A percentile compares a stretch with the other conserved stretches of the same genome.
Conservation (phyloP, 2,888 invertebrate genomes). For the Amiota mariae region DNA sequence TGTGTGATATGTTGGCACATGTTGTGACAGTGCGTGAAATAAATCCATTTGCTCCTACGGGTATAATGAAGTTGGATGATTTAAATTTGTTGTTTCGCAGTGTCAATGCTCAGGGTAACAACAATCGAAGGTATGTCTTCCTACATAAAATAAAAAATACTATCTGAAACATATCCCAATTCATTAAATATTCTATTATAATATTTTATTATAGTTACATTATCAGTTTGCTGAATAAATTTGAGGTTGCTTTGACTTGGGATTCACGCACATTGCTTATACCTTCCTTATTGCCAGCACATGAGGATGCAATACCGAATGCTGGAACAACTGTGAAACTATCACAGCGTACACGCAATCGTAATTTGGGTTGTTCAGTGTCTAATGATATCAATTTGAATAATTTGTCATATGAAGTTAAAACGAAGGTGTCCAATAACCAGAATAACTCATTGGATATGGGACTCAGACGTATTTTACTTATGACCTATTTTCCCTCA, state of each 20-base stretch:
- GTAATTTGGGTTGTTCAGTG: constrained; percentile 66
- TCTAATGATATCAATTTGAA: constrained; percentile 70
- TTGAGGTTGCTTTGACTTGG: constrained; percentile 97
- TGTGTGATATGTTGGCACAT: constrained; percentile 97
- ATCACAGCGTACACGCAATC: constrained; percentile 68
- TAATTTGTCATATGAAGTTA: constrained; percentile 62
- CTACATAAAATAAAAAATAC: neutral
- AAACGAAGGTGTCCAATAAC: constrained; percentile 37
- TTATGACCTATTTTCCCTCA: constrained; percentile 97
- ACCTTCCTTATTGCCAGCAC: constrained; percentile 91
- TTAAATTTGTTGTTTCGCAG: constrained; percentile 93
- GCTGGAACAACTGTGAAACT: constrained; percentile 71
- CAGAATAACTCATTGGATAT: constrained; percentile 43
- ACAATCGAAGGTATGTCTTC: constrained; percentile 74
- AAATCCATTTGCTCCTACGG: constrained; percentile 93
- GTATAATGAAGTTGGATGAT: constrained; percentile 95
- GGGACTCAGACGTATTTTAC: constrained; percentile 79
- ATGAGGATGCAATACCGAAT: constrained; percentile 76
- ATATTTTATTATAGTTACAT: constrained; percentile 80
- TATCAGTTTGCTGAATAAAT: constrained; percentile 93
- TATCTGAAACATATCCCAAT: neutral
- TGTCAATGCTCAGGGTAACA: constrained; percentile 83
- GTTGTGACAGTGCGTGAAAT: constrained; percentile 98
- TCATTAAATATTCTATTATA: neutral
- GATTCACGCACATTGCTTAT: constrained; percentile 92